A percentile compares a stretch with the other conserved stretches of the same genome.
phyloP scores from a whole-genome alignment of 2,797 vertebrate genomes.

The Pangasius larnaudii region DNA sequence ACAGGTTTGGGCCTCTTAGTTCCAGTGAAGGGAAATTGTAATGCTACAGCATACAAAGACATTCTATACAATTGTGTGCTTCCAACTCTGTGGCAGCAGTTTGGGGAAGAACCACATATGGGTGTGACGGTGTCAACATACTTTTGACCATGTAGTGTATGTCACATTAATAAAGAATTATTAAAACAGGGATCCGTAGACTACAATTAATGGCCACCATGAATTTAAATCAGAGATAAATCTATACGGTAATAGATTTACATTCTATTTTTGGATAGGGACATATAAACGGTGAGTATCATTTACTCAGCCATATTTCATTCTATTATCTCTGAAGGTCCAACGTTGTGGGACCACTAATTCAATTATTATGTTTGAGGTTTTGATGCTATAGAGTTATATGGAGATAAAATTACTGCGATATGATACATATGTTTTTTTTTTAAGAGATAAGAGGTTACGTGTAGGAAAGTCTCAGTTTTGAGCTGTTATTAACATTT shows the following conservation, averaged over 20 bases:
- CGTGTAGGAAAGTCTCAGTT: neutral
- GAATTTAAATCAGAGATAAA: neutral
- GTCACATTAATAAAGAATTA: neutral
- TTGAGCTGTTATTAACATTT: neutral
- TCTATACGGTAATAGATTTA: neutral
- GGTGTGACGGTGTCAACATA: neutral
- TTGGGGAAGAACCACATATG: neutral
- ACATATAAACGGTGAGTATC: neutral
- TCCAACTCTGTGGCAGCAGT: neutral
- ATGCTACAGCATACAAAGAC: neutral
- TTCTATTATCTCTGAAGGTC: neutral
- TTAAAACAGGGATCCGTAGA: neutral
- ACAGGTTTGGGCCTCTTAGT: neutral
- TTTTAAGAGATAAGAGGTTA: neutral
- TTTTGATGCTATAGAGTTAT: neutral
- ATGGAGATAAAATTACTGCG: neutral
- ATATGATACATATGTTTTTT: neutral
- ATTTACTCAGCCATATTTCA: neutral
- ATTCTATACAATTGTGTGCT: neutral
- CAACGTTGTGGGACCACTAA: neutral
- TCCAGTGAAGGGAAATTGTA: neutral
- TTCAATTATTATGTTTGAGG: neutral
- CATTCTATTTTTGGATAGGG: neutral
- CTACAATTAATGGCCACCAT: neutral
- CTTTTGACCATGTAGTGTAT: neutral